Evolutionary conservation across 2,113 vertebrate genomes (phyloP), one percentile per base, ranked within the genome.

Genomic region (Plotosus lineatus): DNA sequence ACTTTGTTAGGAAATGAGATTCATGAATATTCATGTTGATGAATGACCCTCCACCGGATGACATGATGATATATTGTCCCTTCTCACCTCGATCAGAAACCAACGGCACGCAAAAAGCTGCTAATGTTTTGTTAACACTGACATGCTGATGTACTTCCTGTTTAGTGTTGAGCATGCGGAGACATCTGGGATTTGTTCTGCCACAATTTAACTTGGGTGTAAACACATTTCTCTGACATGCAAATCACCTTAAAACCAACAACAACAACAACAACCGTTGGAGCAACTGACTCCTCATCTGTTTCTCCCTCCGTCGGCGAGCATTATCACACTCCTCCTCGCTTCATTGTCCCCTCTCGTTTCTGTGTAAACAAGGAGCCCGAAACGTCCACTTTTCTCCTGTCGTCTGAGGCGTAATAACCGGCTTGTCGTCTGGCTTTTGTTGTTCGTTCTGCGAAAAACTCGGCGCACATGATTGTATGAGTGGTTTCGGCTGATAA

Each of bases 151-250:
- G 26, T 5, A 11, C 6, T 55, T 3, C 28, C 14, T 33, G 28
- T 33, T 31, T 60, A 33, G 28, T 6, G 58, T 61, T 61, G 6
- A 61, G 58, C 28, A 11, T 56, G 23, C 26, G 5, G 9, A 26
- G 7, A 26, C 31, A 9, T 2, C 28, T 1, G 36, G 2, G 63
- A 14, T 68, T 42, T 68, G 38, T 68, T 65, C 19, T 23, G 8
- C 19, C 3, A 11, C 19, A 11, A 40, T 66, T 11, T n/a, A n/a
- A 44, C 38, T 9, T 17, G 1, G 26, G 4, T 11, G 46, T 36
- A 36, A 53, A 73, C 71, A 74, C 17, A 31, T 36, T 36, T 73
- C 48, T 8, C 48, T 74, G 71, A 74, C 71, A 36, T 53, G 48
- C 28, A 73, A 73, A 50, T 72, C 69, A 72, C 44, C 68, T 50